These are phyloP conservation scores for Telenomus remus DNA, from an alignment of 1,140 invertebrate genomes.

Conservation along the genomic window DNA sequence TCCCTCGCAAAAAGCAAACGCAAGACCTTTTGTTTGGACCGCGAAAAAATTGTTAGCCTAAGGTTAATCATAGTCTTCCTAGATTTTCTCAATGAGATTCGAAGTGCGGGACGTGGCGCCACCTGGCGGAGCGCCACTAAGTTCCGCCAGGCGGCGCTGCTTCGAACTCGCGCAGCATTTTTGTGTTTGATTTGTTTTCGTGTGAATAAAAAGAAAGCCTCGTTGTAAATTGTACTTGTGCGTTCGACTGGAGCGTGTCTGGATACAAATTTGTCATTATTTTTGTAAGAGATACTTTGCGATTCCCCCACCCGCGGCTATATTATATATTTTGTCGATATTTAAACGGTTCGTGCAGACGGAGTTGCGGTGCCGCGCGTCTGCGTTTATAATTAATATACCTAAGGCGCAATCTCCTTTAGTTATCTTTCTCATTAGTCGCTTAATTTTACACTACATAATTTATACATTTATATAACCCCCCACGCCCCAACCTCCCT, in stretches of 20 bases:
- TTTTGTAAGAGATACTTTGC: slow-evolving; percentile 34
- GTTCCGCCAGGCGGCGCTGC: too few species aligned
- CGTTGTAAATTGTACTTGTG: slow-evolving; percentile 22
- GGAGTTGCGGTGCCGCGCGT: too few species aligned
- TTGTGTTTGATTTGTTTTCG: slow-evolving; percentile 6
- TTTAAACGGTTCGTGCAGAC: slow-evolving; percentile 13
- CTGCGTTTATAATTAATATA: too few species aligned
- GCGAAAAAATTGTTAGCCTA: slow-evolving; percentile 63
- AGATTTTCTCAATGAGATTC: slow-evolving; percentile 61
- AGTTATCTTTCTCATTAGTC: too few species aligned
- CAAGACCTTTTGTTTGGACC: too few species aligned
- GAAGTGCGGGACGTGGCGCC: neutral
- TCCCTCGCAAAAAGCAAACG: too few species aligned
- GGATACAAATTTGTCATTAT: slow-evolving; percentile 33
- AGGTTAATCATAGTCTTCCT: slow-evolving; percentile 75
- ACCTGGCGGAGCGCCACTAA: too few species aligned
- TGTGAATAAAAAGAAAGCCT: too few species aligned
- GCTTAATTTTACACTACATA: too few species aligned
- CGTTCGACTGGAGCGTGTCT: slow-evolving; percentile 15
- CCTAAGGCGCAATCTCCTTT: too few species aligned
- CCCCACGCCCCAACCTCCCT: too few species aligned
- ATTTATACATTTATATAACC: too few species aligned
- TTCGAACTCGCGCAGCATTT: neutral
- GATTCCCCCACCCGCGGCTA: slow-evolving; percentile 18
- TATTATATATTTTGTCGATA: slow-evolving; percentile 34